These are phyloP conservation scores for Formica exsecta DNA, from an alignment of 1,140 invertebrate genomes.

Conservation along the genomic window DNA sequence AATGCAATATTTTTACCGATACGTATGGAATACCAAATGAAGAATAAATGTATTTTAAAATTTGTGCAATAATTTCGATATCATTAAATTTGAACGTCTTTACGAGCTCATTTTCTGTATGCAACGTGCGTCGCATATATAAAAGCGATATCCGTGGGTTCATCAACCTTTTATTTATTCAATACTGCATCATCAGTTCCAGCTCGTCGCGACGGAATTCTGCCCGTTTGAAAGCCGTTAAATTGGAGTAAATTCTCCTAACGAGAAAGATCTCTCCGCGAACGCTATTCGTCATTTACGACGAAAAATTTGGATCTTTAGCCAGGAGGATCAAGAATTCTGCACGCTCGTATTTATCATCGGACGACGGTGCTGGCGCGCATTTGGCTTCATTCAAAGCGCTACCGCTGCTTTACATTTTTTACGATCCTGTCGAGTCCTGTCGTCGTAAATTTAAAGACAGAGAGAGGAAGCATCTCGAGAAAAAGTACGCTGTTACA, in stretches of 20 bases:
- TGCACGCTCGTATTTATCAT: conserved; percentile 40
- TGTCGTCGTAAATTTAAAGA: conserved; percentile 39
- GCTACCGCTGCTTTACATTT: conserved; percentile 35
- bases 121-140: too few relatives aligned
- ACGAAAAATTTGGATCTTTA: background rate
- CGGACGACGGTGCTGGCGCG: background rate
- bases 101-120: too few relatives aligned
- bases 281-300: background rate
- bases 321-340: conserved; percentile 26
- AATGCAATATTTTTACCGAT: too few relatives aligned
- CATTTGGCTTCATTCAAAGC: conserved; percentile 47
- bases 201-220: background rate
- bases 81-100: background rate
- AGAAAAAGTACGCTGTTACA: conserved; percentile 59
- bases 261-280: background rate
- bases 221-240: background rate
- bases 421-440: conserved; percentile 55
- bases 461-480: too few relatives aligned
- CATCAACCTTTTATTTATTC: too few relatives aligned
- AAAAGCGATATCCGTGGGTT: background rate
- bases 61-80: background rate
- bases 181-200: background rate
- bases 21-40: background rate
- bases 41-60: background rate
- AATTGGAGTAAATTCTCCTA: conserved; percentile 9